phyloP scores from a whole-genome alignment of 2,797 vertebrate genomes.

The Trachops cirrhosus region DNA sequence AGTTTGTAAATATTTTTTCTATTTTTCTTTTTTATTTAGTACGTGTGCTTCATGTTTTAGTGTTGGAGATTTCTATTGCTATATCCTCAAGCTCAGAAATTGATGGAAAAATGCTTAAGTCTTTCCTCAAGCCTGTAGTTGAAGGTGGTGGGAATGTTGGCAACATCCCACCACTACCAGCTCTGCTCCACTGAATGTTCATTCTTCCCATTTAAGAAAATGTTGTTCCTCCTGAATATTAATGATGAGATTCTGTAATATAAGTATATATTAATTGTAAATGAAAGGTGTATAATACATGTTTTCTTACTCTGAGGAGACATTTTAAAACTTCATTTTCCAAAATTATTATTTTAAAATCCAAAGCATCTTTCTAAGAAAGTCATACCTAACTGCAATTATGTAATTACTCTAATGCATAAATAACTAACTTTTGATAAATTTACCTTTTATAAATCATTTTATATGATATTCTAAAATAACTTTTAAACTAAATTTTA shows the following conservation, averaged over 20 bases:
- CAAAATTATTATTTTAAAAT: background rate
- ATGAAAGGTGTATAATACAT: background rate
- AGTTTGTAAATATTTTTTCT: background rate
- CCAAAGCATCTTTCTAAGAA: background rate
- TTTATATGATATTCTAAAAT: background rate
- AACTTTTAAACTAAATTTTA: background rate
- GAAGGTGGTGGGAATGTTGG: background rate
- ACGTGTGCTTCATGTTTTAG: background rate
- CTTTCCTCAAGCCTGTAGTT: background rate
- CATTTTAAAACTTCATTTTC: background rate
- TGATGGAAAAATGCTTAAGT: background rate
- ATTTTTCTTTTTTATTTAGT: background rate
- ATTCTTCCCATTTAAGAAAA: background rate
- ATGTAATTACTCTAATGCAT: background rate
- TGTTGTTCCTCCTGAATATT: background rate
- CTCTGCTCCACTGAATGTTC: background rate
- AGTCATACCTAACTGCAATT: background rate
- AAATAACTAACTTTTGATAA: background rate
- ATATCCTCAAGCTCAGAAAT: background rate
- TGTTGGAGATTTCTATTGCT: background rate
- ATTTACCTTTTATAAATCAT: background rate
- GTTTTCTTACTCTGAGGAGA: background rate
- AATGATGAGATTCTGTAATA: background rate
- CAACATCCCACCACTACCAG: accelerated
- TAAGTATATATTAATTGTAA: background rate